These are phyloP conservation scores for Prionace glauca DNA, from an alignment of 2,797 vertebrate species.

Conservation along the genomic window DNA sequence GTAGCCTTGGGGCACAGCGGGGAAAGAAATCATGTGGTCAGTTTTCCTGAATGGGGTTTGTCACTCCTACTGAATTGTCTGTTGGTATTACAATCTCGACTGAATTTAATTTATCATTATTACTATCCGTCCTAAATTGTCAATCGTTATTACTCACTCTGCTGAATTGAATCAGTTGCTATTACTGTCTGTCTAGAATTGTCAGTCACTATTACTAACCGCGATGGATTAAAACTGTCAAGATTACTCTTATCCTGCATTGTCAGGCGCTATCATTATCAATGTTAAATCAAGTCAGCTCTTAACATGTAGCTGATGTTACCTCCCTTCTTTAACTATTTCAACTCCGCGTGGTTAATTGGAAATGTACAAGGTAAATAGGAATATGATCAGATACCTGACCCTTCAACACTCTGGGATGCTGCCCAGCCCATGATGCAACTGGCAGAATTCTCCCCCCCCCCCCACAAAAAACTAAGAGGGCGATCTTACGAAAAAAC, in stretches of 20 bases:
- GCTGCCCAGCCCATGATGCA: background rate
- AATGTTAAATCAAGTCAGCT: background rate
- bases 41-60: background rate
- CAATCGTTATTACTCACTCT: conserved; percentile 29
- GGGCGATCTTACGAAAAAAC: too few species aligned
- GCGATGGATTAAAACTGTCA: conserved; percentile 21
- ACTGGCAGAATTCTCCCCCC: too few species aligned
- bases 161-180: conserved; percentile 31
- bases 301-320: background rate
- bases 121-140: conserved; percentile 33
- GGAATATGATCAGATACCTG: background rate
- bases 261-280: background rate
- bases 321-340: background rate
- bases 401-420: background rate
- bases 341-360: background rate
- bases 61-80: background rate
- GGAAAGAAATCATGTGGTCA: background rate
- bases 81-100: background rate
- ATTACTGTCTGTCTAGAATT: conserved; percentile 18
- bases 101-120: conserved; percentile 34
- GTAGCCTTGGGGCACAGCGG: background rate
- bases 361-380: background rate
- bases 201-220: conserved; percentile 22
- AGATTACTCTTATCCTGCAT: background rate
- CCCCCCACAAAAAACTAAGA: too few species aligned